Base-by-base conservation (phyloP, 2,888 invertebrate species). In the Ametastegia equiseti region DNA sequence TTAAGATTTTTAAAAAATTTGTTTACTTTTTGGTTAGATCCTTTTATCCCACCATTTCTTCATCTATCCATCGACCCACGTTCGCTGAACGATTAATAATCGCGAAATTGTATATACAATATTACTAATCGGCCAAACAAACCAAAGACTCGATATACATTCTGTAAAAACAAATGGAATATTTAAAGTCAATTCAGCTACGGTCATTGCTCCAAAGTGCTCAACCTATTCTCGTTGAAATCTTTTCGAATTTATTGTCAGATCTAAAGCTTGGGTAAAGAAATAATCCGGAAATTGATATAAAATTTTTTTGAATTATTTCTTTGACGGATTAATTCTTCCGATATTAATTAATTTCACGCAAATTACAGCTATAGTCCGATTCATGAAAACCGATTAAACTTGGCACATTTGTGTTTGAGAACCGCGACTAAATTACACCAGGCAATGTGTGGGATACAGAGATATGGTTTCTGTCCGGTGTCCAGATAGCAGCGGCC, bases 401-500 rank as follows among this genome's bases (percentile, higher is more conserved):
- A 42, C 7, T n/a, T 78, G 7, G 33, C 36, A 4, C 36, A 2
- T 9, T n/a, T n/a, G 23, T 36, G 57, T 54, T 78, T 60, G 60
- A 78, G 42, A 23, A 57, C 60, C 63, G 27, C 82, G 84, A 83
- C 83, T 84, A 85, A 83, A 82, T 87, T 81, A 83, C n/a, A n/a
- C 83, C 69, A 85, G 84, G 84, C 83, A 83, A 81, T 84, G 89
- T 87, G 91, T 90, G 83, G 90, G 89, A n/a, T n/a, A n/a, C 81
- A 80, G 86, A 30, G 78, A 78, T 78, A 78, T 42, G 84, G 84
- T 83, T 86, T 84, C 87, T 90, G 88, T 90, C 90, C 88, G 78
- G 78, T 60, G 90, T 88, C 90, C 80, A 85, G 91, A 91, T 91
- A 91, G 84, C n/a, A n/a, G n/a, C 86, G 85, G 82, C 84, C 81